phyloP scores from a whole-genome alignment of 2,888 invertebrate species.

The Lampropteryx suffumata region DNA sequence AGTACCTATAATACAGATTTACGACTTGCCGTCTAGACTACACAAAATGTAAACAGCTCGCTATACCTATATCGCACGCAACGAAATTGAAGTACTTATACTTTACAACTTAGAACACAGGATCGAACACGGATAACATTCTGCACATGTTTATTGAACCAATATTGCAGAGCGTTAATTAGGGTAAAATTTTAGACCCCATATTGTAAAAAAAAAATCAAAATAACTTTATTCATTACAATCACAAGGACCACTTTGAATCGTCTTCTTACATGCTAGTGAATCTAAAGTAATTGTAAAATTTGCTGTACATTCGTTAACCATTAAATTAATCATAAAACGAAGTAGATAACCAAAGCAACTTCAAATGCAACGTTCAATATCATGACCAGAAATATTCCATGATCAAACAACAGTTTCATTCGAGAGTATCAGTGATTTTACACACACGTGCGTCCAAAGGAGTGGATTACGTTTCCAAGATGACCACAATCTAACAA shows the following conservation, averaged over 20 bases:
- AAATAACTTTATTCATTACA: too few relatives aligned
- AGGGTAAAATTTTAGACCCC: not conserved
- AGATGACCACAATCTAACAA: constrained; percentile 35
- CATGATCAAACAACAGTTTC: constrained; percentile 42
- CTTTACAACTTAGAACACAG: constrained; percentile 1
- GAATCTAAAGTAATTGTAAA: too few relatives aligned
- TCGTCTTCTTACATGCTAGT: too few relatives aligned
- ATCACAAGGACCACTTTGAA: too few relatives aligned
- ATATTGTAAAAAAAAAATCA: not conserved
- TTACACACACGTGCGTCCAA: constrained; percentile 44
- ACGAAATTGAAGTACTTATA: not conserved
- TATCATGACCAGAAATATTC: constrained; percentile 38
- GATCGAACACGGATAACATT: not conserved
- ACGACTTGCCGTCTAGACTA: constrained; percentile 43
- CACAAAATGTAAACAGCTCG: constrained; percentile 27
- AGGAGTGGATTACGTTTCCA: constrained; percentile 42
- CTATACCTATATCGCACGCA: constrained; percentile 19
- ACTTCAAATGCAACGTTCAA: not conserved
- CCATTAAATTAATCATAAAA: too few relatives aligned
- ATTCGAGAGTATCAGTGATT: constrained; percentile 44
- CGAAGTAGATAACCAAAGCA: too few relatives aligned
- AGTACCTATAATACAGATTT: constrained; percentile 33
- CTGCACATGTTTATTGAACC: not conserved
- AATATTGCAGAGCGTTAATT: not conserved
- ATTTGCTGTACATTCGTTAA: too few relatives aligned